phyloP scores from a whole-genome alignment of 2,888 invertebrate genomes.

The Sepioteuthis lessoniana region DNA sequence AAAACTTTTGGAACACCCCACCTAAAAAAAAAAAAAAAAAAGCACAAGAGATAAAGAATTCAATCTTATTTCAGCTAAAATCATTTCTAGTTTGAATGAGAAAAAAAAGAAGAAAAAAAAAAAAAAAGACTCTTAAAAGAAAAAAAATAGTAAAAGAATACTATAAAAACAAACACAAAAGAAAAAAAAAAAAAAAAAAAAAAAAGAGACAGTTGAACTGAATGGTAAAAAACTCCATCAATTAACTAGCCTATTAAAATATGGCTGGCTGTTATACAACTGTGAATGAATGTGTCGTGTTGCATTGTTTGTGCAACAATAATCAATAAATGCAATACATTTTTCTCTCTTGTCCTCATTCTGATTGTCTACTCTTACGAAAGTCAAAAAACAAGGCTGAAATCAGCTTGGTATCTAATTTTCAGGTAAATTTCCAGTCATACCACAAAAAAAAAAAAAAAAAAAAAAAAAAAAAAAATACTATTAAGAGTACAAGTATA shows the following conservation, averaged over 20 bases:
- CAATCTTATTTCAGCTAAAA: background rate
- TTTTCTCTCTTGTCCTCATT: background rate
- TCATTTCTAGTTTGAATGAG: no score
- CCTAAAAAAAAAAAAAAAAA: background rate
- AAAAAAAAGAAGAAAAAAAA: background rate
- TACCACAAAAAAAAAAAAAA: no score
- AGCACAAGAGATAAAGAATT: background rate
- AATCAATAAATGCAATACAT: slow-evolving; percentile 33
- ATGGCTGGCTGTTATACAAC: background rate
- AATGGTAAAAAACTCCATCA: background rate
- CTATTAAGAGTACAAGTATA: no score
- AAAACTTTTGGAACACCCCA: background rate
- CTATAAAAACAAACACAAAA: no score
- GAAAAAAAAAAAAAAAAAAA: background rate
- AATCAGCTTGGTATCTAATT: no score
- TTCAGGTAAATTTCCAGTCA: no score
- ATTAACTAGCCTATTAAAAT: background rate
- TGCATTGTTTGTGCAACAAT: slow-evolving; percentile 4
- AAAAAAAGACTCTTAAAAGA: no score
- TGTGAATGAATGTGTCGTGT: background rate
- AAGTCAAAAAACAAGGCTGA: no score
- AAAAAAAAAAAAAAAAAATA: no score
- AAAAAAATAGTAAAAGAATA: background rate
- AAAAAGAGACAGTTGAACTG: background rate
- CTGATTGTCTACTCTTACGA: no score